phyloP scores from a whole-genome alignment of 2,797 vertebrate genomes.

The Hoplostethus mediterraneus region DNA sequence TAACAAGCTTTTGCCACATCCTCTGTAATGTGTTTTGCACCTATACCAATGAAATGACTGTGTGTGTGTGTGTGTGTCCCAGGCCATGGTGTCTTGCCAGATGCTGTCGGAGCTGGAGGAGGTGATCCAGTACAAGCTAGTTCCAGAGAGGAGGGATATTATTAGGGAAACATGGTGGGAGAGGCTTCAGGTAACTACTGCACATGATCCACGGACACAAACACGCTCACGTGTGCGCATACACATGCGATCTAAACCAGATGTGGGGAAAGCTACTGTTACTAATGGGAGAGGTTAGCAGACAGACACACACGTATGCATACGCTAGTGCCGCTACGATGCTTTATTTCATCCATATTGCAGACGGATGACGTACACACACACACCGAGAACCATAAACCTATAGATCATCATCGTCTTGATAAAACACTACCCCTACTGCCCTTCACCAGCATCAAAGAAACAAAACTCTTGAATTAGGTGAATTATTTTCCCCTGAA shows the following conservation, averaged over 20 bases:
- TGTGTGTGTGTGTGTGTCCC: constrained; percentile 17
- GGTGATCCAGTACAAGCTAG: constrained; percentile 99
- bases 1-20: not conserved
- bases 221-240: constrained; percentile 34
- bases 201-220: constrained; percentile 35
- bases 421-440: not conserved
- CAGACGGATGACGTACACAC: no score
- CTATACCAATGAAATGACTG: not conserved
- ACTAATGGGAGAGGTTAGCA: constrained; percentile 63
- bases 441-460: no score
- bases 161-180: constrained; percentile 99
- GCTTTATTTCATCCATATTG: not conserved
- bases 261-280: constrained; percentile 64
- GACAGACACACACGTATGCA: constrained; percentile 14
- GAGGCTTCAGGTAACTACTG: constrained; percentile 91
- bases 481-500: no score
- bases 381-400: no score
- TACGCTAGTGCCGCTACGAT: constrained; percentile 9
- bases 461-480: no score
- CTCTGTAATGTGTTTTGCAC: not conserved
- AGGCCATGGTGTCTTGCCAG: constrained; percentile 99
- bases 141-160: constrained; percentile 97
- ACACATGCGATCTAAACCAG: constrained; percentile 58
- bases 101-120: constrained; percentile 99
- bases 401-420: not conserved